phyloP scores from a whole-genome alignment of 2,797 vertebrate genomes.

The Ctenopoma kingsleyae region DNA sequence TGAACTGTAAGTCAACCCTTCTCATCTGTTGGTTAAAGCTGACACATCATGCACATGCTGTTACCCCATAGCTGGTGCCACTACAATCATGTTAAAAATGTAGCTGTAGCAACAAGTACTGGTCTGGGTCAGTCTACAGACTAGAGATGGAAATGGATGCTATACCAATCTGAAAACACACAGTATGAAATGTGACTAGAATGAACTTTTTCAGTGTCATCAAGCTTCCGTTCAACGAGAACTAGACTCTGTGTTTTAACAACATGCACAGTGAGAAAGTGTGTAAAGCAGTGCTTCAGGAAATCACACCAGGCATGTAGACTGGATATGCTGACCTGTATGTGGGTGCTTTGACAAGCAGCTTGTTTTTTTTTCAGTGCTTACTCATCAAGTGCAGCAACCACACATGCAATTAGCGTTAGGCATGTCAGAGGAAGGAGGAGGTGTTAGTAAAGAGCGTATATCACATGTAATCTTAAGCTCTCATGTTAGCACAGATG shows the following conservation, averaged over 20 bases:
- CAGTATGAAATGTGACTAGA: not conserved
- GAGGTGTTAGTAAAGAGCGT: no score
- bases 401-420: no score
- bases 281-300: not conserved
- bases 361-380: no score
- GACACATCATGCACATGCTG: not conserved
- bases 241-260: not conserved
- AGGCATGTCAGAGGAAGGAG: no score
- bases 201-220: not conserved
- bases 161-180: not conserved
- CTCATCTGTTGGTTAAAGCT: not conserved
- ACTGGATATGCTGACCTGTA: not conserved
- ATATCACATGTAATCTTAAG: no score
- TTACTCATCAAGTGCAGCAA: no score
- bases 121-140: not conserved
- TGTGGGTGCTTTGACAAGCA: not conserved
- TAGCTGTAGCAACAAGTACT: no score
- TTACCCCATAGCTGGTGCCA: not conserved
- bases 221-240: not conserved
- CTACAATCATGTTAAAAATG: not conserved
- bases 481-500: no score
- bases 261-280: not conserved
- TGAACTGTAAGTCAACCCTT: constrained; percentile 70
- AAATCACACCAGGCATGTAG: not conserved
- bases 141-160: no score